These are phyloP conservation scores for Catharus ustulatus DNA, from an alignment of 2,797 vertebrate genomes.

Conservation along the genomic window DNA sequence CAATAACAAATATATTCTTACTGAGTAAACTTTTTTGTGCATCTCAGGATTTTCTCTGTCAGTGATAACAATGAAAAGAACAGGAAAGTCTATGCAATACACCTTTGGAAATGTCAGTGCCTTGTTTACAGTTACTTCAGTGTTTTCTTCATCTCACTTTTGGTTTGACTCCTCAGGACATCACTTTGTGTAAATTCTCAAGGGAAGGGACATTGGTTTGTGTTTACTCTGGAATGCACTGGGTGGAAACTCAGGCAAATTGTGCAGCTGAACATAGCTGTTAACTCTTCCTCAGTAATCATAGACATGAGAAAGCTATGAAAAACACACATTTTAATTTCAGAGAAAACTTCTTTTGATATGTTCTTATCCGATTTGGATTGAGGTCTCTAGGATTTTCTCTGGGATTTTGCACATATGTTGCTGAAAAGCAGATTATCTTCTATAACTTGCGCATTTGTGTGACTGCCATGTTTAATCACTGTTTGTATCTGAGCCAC, in stretches of 20 bases:
- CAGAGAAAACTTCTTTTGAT: not conserved
- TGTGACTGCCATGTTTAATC: not conserved
- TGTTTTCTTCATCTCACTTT: not conserved
- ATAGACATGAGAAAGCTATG: accelerated
- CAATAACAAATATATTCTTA: not conserved
- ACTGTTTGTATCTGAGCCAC: not conserved
- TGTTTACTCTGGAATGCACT: not conserved
- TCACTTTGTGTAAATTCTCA: not conserved
- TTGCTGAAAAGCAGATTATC: not conserved
- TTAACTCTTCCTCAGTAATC: not conserved
- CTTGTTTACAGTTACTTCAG: not conserved
- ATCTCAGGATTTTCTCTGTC: not conserved
- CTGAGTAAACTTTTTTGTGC: conserved; percentile 1
- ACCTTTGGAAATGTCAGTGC: not conserved
- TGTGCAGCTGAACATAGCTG: not conserved
- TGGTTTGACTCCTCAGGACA: not conserved
- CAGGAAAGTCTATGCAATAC: not conserved
- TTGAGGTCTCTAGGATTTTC: not conserved
- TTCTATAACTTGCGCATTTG: not conserved
- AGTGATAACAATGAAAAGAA: not conserved
- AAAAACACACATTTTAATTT: not conserved
- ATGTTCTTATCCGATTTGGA: not conserved
- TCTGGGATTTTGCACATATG: not conserved
- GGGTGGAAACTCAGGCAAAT: not conserved
- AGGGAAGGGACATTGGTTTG: accelerated